These are phyloP conservation scores for Ginglymostoma cirratum DNA, from an alignment of 2,113 vertebrate genomes.

Conservation along the genomic window DNA sequence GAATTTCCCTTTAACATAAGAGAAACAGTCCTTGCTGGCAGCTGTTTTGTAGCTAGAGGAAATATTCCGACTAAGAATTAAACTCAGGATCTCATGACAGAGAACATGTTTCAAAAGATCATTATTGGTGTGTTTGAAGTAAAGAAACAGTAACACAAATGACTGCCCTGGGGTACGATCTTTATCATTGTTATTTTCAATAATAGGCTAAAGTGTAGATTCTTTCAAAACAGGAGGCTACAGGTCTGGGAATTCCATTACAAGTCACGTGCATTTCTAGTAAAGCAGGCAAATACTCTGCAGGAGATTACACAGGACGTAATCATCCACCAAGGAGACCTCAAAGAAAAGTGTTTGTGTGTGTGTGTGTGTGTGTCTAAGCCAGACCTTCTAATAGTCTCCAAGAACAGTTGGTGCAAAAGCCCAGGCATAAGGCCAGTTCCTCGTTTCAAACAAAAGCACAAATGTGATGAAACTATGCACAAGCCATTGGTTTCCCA, in stretches of 20 bases:
- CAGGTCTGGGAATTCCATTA: slow-evolving; percentile 55
- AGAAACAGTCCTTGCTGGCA: slow-evolving; percentile 4
- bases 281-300: slow-evolving; percentile 42
- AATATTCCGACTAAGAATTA: slow-evolving; percentile 8
- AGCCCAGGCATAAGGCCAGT: slow-evolving; percentile 50
- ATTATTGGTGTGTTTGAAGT: slow-evolving; percentile 4
- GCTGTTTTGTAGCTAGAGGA: slow-evolving; percentile 14
- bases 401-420: slow-evolving; percentile 60
- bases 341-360: neutral
- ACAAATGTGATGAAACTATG: no score
- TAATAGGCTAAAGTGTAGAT: slow-evolving; percentile 28
- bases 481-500: neutral
- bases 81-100: neutral
- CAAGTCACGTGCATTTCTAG: slow-evolving; percentile 53
- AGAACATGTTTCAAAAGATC: neutral
- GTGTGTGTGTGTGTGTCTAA: slow-evolving; percentile 27
- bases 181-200: slow-evolving; percentile 45
- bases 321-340: slow-evolving; percentile 39
- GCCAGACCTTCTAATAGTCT: slow-evolving; percentile 57
- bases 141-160: slow-evolving; percentile 33
- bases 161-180: slow-evolving; percentile 37
- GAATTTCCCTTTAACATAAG: neutral
- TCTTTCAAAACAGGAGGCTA: slow-evolving; percentile 54
- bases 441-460: slow-evolving; percentile 47
- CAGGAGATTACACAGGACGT: slow-evolving; percentile 43